Conservation (phyloP, 2,113 vertebrate species). For the Taurulus bubalis region DNA sequence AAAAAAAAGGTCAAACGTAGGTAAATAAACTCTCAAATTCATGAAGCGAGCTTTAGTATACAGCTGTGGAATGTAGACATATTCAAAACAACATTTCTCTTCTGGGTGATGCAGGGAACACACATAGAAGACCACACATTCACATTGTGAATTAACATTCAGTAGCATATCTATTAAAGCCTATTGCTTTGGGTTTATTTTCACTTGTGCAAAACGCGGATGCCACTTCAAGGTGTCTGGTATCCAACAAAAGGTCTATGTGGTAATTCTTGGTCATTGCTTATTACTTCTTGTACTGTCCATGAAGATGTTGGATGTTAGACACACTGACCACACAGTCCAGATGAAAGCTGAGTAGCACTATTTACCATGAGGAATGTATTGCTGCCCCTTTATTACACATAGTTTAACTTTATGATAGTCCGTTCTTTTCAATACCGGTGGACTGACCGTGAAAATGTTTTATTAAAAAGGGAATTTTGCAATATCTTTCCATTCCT, state of each 20-base stretch:
- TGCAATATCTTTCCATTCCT: not conserved
- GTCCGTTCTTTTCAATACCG: not conserved
- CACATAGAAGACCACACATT: not conserved
- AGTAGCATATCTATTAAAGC: slow-evolving; percentile 13
- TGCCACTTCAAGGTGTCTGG: not conserved
- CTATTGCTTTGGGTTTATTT: slow-evolving; percentile 3
- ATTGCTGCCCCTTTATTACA: not conserved
- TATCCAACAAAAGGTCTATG: not conserved
- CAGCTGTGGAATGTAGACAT: slow-evolving; percentile 9
- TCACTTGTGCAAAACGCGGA: not conserved
- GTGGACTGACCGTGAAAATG: slow-evolving; percentile 7
- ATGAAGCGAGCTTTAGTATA: slow-evolving; percentile 1
- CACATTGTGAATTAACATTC: slow-evolving; percentile 8
- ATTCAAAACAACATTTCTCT: slow-evolving; percentile 1
- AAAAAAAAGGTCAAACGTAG: slow-evolving; percentile 26
- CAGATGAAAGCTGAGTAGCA: not conserved
- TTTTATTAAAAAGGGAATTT: slow-evolving; percentile 23
- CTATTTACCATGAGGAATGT: not conserved
- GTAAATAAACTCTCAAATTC: slow-evolving; percentile 25
- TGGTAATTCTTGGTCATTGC: not conserved
- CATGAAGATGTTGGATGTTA: not conserved
- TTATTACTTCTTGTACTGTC: not conserved
- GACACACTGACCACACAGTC: not conserved
- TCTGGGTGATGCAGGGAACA: slow-evolving; percentile 3
- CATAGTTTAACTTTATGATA: not conserved